Evolutionary conservation across 64 coral and sea anemone genomes (phyloP).

Genomic region (Platygyra sinensis): DNA sequence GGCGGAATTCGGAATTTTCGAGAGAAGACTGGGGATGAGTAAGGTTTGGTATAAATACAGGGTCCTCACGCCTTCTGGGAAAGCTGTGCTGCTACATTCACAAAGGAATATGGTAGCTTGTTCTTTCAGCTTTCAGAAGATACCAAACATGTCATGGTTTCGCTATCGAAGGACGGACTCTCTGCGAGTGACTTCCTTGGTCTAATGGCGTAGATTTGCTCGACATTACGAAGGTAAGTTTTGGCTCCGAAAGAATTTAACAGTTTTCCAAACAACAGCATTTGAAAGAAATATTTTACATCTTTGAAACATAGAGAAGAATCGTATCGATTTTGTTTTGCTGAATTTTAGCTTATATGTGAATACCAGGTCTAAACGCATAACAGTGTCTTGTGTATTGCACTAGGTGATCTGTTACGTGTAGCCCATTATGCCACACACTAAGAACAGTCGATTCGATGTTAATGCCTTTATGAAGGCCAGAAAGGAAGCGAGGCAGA

Average conservation of each 20-base stretch:
- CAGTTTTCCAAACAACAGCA: slow-evolving; percentile 50
- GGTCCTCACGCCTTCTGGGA: slow-evolving; percentile 34
- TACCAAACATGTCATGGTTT: slow-evolving; percentile 59
- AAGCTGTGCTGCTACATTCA: slow-evolving; percentile 10
- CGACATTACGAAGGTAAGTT: slow-evolving; percentile 23
- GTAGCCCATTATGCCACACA: slow-evolving; percentile 50
- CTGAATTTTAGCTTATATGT: slow-evolving; percentile 53
- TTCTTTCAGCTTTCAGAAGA: slow-evolving; percentile 44
- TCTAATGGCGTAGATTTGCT: slow-evolving; percentile 52
- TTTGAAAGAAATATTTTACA: slow-evolving; percentile 49
- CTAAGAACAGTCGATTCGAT: slow-evolving; percentile 61
- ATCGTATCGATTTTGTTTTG: slow-evolving; percentile 63
- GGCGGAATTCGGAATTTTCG: slow-evolving; percentile 24
- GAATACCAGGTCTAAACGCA: slow-evolving; percentile 55
- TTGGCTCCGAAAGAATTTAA: slow-evolving; percentile 45
- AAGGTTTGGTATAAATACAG: slow-evolving; percentile 26
- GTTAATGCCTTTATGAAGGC: slow-evolving; percentile 52
- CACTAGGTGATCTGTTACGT: slow-evolving; percentile 55
- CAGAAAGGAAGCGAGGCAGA: slow-evolving; percentile 62
- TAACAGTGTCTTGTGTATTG: slow-evolving; percentile 53
- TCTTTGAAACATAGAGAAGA: slow-evolving; percentile 44
- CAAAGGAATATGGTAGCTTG: background rate
- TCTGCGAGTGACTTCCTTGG: slow-evolving; percentile 22
- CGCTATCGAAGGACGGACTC: slow-evolving; percentile 26
- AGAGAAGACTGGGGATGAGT: slow-evolving; percentile 51